These are phyloP conservation scores for Drosophila tanythrix DNA, from an alignment of 2,888 invertebrate species.

Conservation along the genomic window DNA sequence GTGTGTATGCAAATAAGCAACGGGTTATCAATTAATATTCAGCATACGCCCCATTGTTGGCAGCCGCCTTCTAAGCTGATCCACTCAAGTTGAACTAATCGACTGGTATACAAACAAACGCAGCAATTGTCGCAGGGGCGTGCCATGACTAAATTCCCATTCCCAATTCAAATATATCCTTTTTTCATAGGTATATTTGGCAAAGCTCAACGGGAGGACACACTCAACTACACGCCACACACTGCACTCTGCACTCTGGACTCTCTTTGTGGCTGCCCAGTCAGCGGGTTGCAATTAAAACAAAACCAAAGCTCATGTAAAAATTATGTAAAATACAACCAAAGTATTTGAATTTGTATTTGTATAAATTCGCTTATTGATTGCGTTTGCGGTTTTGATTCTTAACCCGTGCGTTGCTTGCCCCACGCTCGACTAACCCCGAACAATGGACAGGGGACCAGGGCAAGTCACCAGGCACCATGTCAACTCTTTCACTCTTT, in stretches of 20 bases:
- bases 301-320: constrained; percentile 58
- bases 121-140: constrained; percentile 72
- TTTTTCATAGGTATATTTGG: not conserved
- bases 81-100: constrained; percentile 72
- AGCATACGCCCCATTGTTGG: constrained; percentile 63
- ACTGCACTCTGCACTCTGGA: not conserved
- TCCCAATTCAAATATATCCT: constrained; percentile 2
- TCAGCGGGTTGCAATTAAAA: constrained; percentile 80
- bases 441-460: constrained; percentile 49
- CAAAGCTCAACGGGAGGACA: constrained; percentile 19
- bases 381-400: constrained; percentile 14
- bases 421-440: constrained; percentile 70
- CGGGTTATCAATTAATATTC: constrained; percentile 80
- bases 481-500: constrained; percentile 45
- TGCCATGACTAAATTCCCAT: constrained; percentile 74
- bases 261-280: constrained; percentile 61
- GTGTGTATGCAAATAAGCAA: constrained; percentile 76
- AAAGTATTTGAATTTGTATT: constrained; percentile 2
- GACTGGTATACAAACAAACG: constrained; percentile 69
- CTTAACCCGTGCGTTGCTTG: constrained; percentile 67
- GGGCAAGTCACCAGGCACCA: constrained; percentile 8
- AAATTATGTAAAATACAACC: constrained; percentile 45
- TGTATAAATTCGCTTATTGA: constrained; percentile 22
- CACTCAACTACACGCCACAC: not conserved
- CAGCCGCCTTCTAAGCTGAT: constrained; percentile 15